Evolutionary conservation across 1,140 invertebrate species (phyloP).

Genomic region (Sycobia sp.): DNA sequence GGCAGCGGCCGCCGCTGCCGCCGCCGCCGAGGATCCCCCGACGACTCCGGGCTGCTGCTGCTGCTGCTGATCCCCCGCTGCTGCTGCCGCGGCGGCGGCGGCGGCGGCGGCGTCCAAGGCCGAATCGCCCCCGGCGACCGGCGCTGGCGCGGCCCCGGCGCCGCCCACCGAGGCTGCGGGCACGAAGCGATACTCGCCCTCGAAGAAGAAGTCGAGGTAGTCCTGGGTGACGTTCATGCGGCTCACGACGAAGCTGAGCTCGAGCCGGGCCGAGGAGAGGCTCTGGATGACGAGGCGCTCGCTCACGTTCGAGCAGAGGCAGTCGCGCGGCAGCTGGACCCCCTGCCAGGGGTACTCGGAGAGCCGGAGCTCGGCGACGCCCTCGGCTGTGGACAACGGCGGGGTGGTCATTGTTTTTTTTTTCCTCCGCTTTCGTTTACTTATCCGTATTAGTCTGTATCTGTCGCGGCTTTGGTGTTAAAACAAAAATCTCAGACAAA

Average conservation of each 20-base stretch:
- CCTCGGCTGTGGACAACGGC: constrained; percentile 36
- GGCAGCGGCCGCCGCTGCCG: constrained; percentile 21
- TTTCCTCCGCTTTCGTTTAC: too few relatives aligned
- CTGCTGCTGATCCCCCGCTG: constrained; percentile 18
- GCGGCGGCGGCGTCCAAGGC: neutral
- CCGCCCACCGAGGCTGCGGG: constrained; percentile 49
- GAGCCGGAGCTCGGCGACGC: constrained; percentile 71
- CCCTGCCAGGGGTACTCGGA: constrained; percentile 77
- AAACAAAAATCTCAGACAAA: too few relatives aligned
- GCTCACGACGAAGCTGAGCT: constrained; percentile 74
- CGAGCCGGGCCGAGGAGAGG: constrained; percentile 70
- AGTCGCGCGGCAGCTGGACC: constrained; percentile 72
- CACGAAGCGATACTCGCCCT: constrained; percentile 77
- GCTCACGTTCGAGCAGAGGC: constrained; percentile 74
- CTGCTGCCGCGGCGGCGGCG: constrained; percentile 51
- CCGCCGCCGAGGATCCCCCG: constrained; percentile 40
- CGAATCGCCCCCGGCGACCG: constrained; percentile 2
- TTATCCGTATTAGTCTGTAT: too few relatives aligned
- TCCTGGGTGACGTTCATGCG: constrained; percentile 84
- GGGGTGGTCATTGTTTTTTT: too few relatives aligned
- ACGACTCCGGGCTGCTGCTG: neutral
- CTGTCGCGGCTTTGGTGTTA: too few relatives aligned
- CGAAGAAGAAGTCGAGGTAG: constrained; percentile 80
- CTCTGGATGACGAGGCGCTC: constrained; percentile 67
- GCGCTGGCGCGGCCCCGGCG: constrained; percentile 16